These are phyloP conservation scores for Gymnoscopelus microlampas DNA, from an alignment of 2,797 vertebrate genomes.

Conservation along the genomic window DNA sequence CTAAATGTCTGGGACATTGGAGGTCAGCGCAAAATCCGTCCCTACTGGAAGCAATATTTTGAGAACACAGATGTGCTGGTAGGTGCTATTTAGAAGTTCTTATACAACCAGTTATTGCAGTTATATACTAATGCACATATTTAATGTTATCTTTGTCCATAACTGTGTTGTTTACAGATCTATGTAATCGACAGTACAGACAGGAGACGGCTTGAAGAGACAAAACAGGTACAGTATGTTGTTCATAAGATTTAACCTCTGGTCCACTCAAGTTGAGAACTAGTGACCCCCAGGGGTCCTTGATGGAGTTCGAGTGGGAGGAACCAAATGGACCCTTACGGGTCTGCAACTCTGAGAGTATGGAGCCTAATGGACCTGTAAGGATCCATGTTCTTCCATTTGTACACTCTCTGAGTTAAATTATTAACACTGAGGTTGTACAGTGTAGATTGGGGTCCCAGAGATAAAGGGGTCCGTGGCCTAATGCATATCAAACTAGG, in stretches of 20 bases:
- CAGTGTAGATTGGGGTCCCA: too few species aligned
- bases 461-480: too few species aligned
- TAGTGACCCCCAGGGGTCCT: too few species aligned
- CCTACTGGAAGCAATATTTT: slow-evolving; percentile 88
- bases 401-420: too few species aligned
- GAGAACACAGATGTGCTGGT: slow-evolving; percentile 88
- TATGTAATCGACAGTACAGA: slow-evolving; percentile 90
- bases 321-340: too few species aligned
- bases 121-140: neutral
- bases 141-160: slow-evolving; percentile 1
- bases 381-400: too few species aligned
- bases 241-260: neutral
- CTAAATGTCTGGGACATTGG: slow-evolving; percentile 90
- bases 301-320: too few species aligned
- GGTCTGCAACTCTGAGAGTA: too few species aligned
- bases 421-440: too few species aligned
- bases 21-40: slow-evolving; percentile 86
- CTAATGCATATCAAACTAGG: too few species aligned
- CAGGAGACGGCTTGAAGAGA: slow-evolving; percentile 87
- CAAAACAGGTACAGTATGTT: slow-evolving; percentile 77
- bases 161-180: slow-evolving; percentile 74
- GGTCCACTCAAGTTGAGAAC: too few species aligned
- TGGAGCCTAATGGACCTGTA: too few species aligned
- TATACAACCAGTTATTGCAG: neutral
- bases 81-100: slow-evolving; percentile 45